Conservation (phyloP, 2,888 invertebrate species). For the Eristalis tenax region DNA sequence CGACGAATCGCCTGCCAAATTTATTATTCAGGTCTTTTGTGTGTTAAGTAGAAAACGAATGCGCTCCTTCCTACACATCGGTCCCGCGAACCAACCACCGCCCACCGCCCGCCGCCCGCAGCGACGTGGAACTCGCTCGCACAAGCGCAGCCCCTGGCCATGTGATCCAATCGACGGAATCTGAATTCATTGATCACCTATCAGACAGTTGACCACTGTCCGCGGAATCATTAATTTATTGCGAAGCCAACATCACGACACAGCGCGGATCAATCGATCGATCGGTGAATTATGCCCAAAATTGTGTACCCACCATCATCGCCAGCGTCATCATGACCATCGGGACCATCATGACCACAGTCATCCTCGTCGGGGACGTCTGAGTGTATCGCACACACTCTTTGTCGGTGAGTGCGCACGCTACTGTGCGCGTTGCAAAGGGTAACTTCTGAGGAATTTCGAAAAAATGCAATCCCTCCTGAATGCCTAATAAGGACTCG, state of each 20-base stretch:
- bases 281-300: conserved; percentile 71
- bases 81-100: neutral
- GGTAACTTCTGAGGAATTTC: conserved; percentile 71
- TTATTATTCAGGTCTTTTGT: conserved; percentile 69
- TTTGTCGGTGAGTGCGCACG: conserved; percentile 64
- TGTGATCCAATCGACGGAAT: conserved; percentile 65
- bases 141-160: conserved; percentile 34
- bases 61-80: conserved; percentile 16
- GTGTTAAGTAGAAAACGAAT: conserved; percentile 28
- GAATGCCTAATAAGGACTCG: conserved; percentile 74
- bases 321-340: neutral
- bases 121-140: conserved; percentile 30
- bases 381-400: conserved; percentile 20
- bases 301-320: conserved; percentile 52
- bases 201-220: conserved; percentile 72
- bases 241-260: conserved; percentile 62
- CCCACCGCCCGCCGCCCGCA: neutral
- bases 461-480: conserved; percentile 73
- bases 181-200: conserved; percentile 72
- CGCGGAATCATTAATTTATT: conserved; percentile 68
- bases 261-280: conserved; percentile 67
- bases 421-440: conserved; percentile 26
- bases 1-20: conserved; percentile 54
- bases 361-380: conserved; percentile 47
- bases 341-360: conserved; percentile 32